Conservation (phyloP, 2,113 vertebrate genomes). For the Chlorodrepanis virens region DNA sequence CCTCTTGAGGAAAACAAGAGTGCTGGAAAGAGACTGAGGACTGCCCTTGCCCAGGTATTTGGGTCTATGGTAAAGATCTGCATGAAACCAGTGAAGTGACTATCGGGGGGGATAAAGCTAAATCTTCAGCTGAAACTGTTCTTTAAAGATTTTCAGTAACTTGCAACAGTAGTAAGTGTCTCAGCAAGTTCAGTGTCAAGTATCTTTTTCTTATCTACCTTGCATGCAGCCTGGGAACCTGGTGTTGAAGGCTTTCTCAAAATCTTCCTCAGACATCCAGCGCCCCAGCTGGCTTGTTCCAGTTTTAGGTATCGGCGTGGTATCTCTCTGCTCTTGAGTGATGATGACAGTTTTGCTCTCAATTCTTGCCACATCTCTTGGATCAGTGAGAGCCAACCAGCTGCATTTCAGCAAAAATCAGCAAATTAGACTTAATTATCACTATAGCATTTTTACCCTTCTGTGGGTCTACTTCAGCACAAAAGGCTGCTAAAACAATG, state of each 20-base stretch:
- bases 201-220: conserved; percentile 70
- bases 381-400: conserved; percentile 94
- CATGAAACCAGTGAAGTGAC: not conserved
- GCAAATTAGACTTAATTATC: not conserved
- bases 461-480: not conserved
- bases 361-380: conserved; percentile 90
- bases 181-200: not conserved
- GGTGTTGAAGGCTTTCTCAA: conserved; percentile 85
- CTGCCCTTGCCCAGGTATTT: not conserved
- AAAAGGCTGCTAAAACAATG: not conserved
- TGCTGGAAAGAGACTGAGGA: not conserved
- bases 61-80: not conserved
- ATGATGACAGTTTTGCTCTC: conserved; percentile 96
- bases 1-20: not conserved
- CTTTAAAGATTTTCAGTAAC: not conserved
- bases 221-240: conserved; percentile 96
- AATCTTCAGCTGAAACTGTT: not conserved
- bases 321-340: conserved; percentile 85
- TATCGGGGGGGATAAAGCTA: not conserved
- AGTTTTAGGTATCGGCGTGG: conserved; percentile 77
- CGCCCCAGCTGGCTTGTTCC: conserved; percentile 87
- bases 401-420: conserved; percentile 62
- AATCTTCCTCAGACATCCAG: conserved; percentile 94
- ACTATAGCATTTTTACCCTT: not conserved
- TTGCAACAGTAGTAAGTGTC: not conserved